Percentiles rank a stretch among this genome's conserved stretches.
Evolutionary conservation across 2,888 invertebrate species (phyloP).

Genomic region (Erpobdella octoculata): DNA sequence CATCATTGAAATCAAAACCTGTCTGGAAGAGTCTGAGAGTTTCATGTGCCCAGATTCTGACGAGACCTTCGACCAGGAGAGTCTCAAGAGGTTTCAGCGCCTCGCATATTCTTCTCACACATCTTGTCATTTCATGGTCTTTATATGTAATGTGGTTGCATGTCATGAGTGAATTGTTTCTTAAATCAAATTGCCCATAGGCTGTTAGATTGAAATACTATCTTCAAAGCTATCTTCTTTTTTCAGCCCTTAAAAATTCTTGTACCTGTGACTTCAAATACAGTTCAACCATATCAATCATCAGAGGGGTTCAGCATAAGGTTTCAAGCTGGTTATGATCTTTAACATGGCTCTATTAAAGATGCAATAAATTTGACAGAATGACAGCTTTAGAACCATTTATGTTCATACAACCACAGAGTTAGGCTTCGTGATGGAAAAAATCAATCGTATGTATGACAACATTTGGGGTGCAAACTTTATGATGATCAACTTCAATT

Average conservation of each 20-base stretch:
- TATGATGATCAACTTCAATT: slow-evolving; percentile 95
- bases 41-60: slow-evolving; percentile 98
- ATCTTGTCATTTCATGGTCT: slow-evolving; percentile 97
- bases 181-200: slow-evolving; percentile 37
- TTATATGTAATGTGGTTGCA: slow-evolving; percentile 99
- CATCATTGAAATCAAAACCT: too few species aligned
- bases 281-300: slow-evolving; percentile 97
- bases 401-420: slow-evolving; percentile 99
- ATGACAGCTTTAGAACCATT: slow-evolving; percentile 89
- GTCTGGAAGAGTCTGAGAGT: slow-evolving; percentile 89
- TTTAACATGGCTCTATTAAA: slow-evolving; percentile 96
- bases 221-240: background rate
- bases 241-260: background rate
- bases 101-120: slow-evolving; percentile 98
- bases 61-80: slow-evolving; percentile 82
- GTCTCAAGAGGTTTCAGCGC: slow-evolving; percentile 89
- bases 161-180: slow-evolving; percentile 95
- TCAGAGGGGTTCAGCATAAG: slow-evolving; percentile 86
- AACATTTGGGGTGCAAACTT: slow-evolving; percentile 85
- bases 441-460: slow-evolving; percentile 98
- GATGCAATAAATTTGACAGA: slow-evolving; percentile 93
- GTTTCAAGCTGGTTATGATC: slow-evolving; percentile 78
- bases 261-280: slow-evolving; percentile 78
- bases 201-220: background rate
- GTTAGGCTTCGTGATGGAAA: slow-evolving; percentile 88